Evolutionary conservation across 2,797 vertebrate species (phyloP), one percentile per base, ranked within the genome.

Genomic region (Peromyscus attwateri): DNA sequence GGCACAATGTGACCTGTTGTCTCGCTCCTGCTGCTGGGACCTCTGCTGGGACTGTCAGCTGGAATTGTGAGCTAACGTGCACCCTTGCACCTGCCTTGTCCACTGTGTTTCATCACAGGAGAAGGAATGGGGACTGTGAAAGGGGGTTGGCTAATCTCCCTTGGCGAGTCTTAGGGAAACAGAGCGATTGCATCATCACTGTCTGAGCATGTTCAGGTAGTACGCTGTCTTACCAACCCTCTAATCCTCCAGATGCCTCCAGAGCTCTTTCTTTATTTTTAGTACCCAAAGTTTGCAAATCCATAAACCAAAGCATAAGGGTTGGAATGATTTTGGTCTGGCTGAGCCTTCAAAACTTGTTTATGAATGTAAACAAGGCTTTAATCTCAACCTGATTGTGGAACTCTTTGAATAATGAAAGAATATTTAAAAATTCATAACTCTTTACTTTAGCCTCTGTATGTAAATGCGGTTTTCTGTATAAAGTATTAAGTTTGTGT

Each of bases 401-500:
- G 21, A 87, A 71, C 1, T 64, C 64, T 71, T 87, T 73, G 57
- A 96, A 92, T 89, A 91, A 94, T 95, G 85, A 83, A 93, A 95
- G 68, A 91, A 57, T 13, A 64, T 73, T 91, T 95, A 92, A 89
- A 97, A 92, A 92, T 95, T 57, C 80, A 93, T 88, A 81, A 60
- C 80, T 84, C 77, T 62, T 95, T 95, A 64, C 76, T 93, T 97
- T 81, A 85, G 57, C 62, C 87, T 95, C 95, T 95, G 49, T 95
- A 85, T 95, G 62, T 92, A 96, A 97, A 94, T 97, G 83, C 1
- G 64, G 3, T 97, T 95, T 87, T 95, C 40, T n/a, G 10, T 70
- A 80, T 96, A 68, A 96, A 62, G 27, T 94, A 46, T 95, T 95
- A 37, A 70, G 55, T 94, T 97, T 93, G 34, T 66, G 6, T 97